These are phyloP conservation scores for Calycopis cecrops DNA, from an alignment of 1,140 invertebrate genomes.

Conservation along the genomic window DNA sequence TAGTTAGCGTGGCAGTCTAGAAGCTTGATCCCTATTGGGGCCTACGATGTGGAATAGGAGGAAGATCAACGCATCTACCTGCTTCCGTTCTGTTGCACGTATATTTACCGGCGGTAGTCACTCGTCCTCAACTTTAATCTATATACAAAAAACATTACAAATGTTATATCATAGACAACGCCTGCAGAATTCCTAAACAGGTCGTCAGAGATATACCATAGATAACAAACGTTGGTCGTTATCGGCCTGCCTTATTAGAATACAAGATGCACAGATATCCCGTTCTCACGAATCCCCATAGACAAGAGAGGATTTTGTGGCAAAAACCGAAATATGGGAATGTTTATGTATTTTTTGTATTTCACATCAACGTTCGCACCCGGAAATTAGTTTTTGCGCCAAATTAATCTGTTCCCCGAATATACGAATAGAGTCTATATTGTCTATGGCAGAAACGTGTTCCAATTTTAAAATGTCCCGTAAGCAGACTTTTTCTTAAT, in stretches of 20 bases:
- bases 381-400: constrained; percentile 9
- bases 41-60: too few relatives aligned
- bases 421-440: neutral
- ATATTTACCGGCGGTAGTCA: neutral
- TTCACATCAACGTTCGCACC: neutral
- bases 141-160: neutral
- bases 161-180: neutral
- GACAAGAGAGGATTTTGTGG: neutral
- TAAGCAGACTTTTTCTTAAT: neutral
- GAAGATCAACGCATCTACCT: too few relatives aligned
- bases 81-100: too few relatives aligned
- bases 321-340: constrained; percentile 7
- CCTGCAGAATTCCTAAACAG: constrained; percentile 3
- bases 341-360: neutral
- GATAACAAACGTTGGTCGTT: constrained; percentile 1
- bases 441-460: constrained; percentile 2
- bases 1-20: too few relatives aligned
- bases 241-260: neutral
- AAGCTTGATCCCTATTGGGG: too few relatives aligned
- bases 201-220: neutral
- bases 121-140: constrained; percentile 26
- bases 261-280: constrained; percentile 5
- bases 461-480: constrained; percentile 1
- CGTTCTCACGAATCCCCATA: constrained; percentile 7
- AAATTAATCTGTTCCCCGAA: neutral